These are phyloP conservation scores for Nothobranchius kuhntae DNA, from an alignment of 2,113 vertebrate genomes.

Conservation along the genomic window DNA sequence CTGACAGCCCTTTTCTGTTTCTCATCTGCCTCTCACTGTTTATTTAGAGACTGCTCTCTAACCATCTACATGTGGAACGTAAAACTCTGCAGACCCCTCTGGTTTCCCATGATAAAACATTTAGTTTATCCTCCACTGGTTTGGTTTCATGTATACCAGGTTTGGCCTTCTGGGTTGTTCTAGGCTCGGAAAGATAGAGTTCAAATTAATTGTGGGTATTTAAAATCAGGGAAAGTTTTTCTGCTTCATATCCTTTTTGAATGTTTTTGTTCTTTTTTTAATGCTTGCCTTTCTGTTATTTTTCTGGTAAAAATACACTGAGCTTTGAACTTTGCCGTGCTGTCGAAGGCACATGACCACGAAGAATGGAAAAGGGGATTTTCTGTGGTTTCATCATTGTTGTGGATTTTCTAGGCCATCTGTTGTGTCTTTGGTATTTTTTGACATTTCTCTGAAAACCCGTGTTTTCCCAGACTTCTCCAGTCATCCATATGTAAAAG, in stretches of 20 bases:
- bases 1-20: slow-evolving; percentile 4
- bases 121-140: slow-evolving; percentile 1
- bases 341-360: slow-evolving; percentile 55
- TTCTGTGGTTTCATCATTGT: slow-evolving; percentile 24
- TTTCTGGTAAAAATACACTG: slow-evolving; percentile 20
- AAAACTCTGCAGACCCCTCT: slow-evolving; percentile 5
- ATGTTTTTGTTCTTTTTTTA: not conserved
- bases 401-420: slow-evolving; percentile 16
- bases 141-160: slow-evolving; percentile 23
- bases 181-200: not conserved
- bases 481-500: not conserved
- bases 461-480: not conserved
- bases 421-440: slow-evolving; percentile 20
- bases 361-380: slow-evolving; percentile 51
- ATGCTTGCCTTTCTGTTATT: not conserved
- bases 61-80: not conserved
- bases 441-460: slow-evolving; percentile 9
- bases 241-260: not conserved
- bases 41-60: not conserved
- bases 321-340: slow-evolving; percentile 55
- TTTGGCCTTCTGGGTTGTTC: not conserved
- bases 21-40: slow-evolving; percentile 5
- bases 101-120: slow-evolving; percentile 2
- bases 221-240: slow-evolving; percentile 25
- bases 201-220: slow-evolving; percentile 8